Conservation (phyloP, 2,113 vertebrate species). For the Dicerorhinus sumatrensis region DNA sequence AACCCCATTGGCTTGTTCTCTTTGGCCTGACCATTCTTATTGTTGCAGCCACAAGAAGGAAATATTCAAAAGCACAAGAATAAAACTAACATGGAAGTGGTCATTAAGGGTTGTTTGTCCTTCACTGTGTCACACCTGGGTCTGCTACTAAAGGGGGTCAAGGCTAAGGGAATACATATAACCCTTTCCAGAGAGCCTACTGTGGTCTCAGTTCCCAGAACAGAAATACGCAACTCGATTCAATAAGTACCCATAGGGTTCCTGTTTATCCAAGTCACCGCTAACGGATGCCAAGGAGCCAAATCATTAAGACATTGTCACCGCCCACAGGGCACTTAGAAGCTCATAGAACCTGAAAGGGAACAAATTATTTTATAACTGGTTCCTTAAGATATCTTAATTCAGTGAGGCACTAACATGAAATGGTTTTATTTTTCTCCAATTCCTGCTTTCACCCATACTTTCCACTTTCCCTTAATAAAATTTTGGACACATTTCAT, state of each 20-base stretch:
- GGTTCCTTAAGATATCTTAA: background rate
- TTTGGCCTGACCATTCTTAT: background rate
- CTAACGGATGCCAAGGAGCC: background rate
- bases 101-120: background rate
- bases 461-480: background rate
- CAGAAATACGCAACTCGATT: background rate
- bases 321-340: background rate
- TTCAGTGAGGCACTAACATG: background rate
- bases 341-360: background rate
- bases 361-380: background rate
- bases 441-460: background rate
- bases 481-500: background rate
- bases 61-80: background rate
- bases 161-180: background rate
- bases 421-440: conserved; percentile 7
- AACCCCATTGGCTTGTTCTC: background rate
- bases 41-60: background rate
- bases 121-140: background rate
- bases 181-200: background rate
- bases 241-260: background rate
- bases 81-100: background rate
- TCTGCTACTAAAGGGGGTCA: background rate
- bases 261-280: background rate
- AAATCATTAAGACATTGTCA: background rate
- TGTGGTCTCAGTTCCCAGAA: background rate